These are phyloP conservation scores for Philereme vetulata DNA, from an alignment of 2,888 invertebrate genomes.

Conservation along the genomic window DNA sequence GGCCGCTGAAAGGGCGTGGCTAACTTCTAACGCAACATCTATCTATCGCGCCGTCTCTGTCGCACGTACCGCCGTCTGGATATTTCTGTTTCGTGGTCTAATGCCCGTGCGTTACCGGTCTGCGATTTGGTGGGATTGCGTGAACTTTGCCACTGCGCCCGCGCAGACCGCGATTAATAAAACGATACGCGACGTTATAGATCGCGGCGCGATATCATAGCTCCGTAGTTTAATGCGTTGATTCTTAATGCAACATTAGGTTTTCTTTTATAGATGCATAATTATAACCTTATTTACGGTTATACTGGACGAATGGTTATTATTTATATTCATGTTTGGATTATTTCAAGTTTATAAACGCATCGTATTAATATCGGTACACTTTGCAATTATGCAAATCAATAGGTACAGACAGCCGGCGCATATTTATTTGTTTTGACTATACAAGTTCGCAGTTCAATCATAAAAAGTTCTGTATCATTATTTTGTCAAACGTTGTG, in stretches of 20 bases:
- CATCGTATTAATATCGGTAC: neutral
- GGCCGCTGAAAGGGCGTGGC: slow-evolving; percentile 72
- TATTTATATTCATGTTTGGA: slow-evolving; percentile 19
- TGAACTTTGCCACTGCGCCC: slow-evolving; percentile 79
- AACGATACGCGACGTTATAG: slow-evolving; percentile 74
- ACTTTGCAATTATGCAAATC: neutral
- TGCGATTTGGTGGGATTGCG: slow-evolving; percentile 70
- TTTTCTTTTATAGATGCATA: slow-evolving; percentile 46
- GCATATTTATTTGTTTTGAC: neutral
- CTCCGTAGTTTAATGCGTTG: slow-evolving; percentile 57
- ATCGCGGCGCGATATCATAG: slow-evolving; percentile 69
- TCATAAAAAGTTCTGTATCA: too few species aligned
- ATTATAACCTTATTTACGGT: slow-evolving; percentile 32
- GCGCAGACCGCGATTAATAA: slow-evolving; percentile 69
- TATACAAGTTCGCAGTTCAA: too few species aligned
- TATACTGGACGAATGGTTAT: slow-evolving; percentile 26
- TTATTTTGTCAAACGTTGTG: too few species aligned
- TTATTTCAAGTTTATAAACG: slow-evolving; percentile 7
- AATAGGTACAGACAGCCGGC: neutral
- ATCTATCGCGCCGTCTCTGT: slow-evolving; percentile 63
- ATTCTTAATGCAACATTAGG: slow-evolving; percentile 45
- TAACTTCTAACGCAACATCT: slow-evolving; percentile 79
- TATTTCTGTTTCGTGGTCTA: slow-evolving; percentile 61
- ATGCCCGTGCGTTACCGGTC: slow-evolving; percentile 72
- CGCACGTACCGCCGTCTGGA: slow-evolving; percentile 19